Base-by-base conservation (phyloP, 2,888 invertebrate species). In the Theodoxus fluviatilis region DNA sequence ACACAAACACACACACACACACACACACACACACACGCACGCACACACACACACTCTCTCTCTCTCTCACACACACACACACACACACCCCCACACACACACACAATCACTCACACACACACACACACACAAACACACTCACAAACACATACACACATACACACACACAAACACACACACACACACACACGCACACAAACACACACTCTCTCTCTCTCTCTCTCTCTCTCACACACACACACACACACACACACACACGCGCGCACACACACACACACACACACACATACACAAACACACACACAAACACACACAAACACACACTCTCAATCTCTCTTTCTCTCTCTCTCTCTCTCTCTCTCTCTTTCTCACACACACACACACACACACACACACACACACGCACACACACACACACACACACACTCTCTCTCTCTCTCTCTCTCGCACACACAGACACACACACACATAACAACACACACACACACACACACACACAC, bases 191-290 rank as follows among this genome's bases (percentile, higher is more conserved):
- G 38, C 47, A 65, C 43, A 28, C 15, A 33, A 31, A 66, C n/a
- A 33, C 35, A 66, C 0, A 66, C 35, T 22, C 47, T 47, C 33
- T 47, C 66, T 33, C 47, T 33, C 33, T 47, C 49, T 47, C 33
- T 35, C 43, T 43, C 47, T 28, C 65, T 28, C 65, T 43, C 40
- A 43, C 65, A 28, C 63, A 37, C 1, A 64, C 38, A 25, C 0
- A 64, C 28, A 2, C 40, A 12, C 63, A 64, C 38, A 64, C 38
- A 64, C 38, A 64, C 40, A 64, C 63, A 37, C 40, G 38, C 40
- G 25, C 40, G 38, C 63, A 64, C 63, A 38, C 63, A n/a, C 63
- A 38, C 63, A 64, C 63, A 64, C 63, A 37, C 7, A 64, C 63
- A 64, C 40, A 64, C 63, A 64, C 40, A 64, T 2, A 28, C 3